Percentiles rank a stretch among this genome's conserved stretches.
phyloP scores from a whole-genome alignment of 1,140 invertebrate species.

The Charaxes varanes region DNA sequence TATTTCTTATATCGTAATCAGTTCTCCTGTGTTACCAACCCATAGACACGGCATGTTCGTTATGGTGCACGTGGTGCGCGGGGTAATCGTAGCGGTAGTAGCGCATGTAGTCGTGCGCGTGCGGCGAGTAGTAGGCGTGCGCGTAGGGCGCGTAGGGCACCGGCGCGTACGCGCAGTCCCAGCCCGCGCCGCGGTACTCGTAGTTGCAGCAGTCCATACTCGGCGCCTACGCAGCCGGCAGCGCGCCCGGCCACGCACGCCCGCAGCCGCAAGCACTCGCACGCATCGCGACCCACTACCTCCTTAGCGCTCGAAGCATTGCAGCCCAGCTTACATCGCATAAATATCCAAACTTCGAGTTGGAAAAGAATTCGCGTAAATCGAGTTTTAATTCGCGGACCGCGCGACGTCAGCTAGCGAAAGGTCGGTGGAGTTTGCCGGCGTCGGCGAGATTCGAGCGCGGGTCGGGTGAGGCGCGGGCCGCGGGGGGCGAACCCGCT shows the following conservation, averaged over 20 bases:
- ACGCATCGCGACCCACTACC: constrained; percentile 35
- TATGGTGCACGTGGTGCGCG: constrained; percentile 46
- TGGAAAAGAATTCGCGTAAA: constrained; percentile 24
- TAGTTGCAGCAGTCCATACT: constrained; percentile 67
- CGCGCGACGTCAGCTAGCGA: constrained; percentile 66
- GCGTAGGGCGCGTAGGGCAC: constrained; percentile 54
- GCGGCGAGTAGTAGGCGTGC: constrained; percentile 49
- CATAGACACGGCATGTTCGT: constrained; percentile 58
- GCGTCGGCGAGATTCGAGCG: constrained; percentile 50
- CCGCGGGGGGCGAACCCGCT: constrained; percentile 54
- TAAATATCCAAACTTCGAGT: constrained; percentile 10
- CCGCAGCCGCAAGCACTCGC: constrained; percentile 33
- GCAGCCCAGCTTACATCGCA: constrained; percentile 3
- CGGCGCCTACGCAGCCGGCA: constrained; percentile 46
- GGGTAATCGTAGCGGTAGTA: constrained; percentile 65
- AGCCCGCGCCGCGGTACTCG: constrained; percentile 49
- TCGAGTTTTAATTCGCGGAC: constrained; percentile 61
- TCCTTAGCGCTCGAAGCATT: constrained; percentile 14
- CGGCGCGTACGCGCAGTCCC: constrained; percentile 55
- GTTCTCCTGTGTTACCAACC: constrained; percentile 43
- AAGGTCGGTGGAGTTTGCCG: constrained; percentile 71
- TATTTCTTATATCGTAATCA: not conserved
- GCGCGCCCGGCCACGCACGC: constrained; percentile 41
- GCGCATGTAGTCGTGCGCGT: constrained; percentile 58
- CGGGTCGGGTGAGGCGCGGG: constrained; percentile 34